Conservation (phyloP, 2,888 invertebrate species). For the Bedellia somnulentella region DNA sequence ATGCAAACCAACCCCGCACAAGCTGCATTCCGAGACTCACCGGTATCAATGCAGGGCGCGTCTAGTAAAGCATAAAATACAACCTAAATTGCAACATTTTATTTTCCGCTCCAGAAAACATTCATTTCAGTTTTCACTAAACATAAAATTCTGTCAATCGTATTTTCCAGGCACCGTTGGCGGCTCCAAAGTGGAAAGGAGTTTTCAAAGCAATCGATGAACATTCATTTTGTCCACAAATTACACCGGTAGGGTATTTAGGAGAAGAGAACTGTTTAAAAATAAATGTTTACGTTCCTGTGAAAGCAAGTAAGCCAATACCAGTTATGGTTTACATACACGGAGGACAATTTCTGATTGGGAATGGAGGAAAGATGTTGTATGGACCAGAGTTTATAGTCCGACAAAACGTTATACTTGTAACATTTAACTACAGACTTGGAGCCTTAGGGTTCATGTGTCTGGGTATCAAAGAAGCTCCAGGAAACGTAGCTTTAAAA, state of each 20-base stretch:
- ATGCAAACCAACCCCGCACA: too few species aligned
- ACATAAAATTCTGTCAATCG: too few species aligned
- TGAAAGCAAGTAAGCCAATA: slow-evolving; percentile 17
- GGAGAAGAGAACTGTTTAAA: slow-evolving; percentile 42
- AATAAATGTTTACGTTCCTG: slow-evolving; percentile 37
- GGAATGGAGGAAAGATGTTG: slow-evolving; percentile 36
- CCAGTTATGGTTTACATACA: slow-evolving; percentile 48
- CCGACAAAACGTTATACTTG: slow-evolving; percentile 34
- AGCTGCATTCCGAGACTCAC: too few species aligned
- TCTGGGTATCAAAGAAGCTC: slow-evolving; percentile 39
- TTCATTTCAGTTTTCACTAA: too few species aligned
- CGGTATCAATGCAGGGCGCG: too few species aligned
- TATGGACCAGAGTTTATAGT: slow-evolving; percentile 39
- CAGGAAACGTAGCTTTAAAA: slow-evolving; percentile 45
- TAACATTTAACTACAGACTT: too few species aligned
- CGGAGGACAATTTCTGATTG: slow-evolving; percentile 38
- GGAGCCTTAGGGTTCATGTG: slow-evolving; percentile 41
- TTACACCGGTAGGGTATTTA: slow-evolving; percentile 16
- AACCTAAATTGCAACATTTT: too few species aligned
- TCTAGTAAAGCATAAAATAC: too few species aligned
- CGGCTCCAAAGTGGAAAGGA: slow-evolving; percentile 39
- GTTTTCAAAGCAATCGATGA: slow-evolving; percentile 35
- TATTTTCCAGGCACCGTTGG: slow-evolving; percentile 37
- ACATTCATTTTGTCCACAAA: slow-evolving; percentile 30
- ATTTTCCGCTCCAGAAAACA: too few species aligned